These are phyloP conservation scores for Caiman crocodilus DNA, from an alignment of 2,797 vertebrate species.

Conservation along the genomic window DNA sequence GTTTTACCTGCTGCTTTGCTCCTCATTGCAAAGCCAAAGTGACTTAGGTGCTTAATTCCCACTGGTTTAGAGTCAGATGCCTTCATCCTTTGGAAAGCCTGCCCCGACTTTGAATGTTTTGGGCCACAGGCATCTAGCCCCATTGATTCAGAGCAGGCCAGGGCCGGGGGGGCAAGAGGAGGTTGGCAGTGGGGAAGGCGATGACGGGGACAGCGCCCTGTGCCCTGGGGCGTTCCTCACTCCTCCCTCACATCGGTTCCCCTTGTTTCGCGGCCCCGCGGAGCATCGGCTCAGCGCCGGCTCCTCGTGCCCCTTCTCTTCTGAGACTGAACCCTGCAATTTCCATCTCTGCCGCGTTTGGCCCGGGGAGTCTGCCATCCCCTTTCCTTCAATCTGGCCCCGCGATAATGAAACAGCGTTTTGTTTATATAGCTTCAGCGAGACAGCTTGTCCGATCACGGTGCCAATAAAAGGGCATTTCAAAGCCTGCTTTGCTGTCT, in stretches of 20 bases:
- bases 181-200: neutral
- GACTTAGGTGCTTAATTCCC: neutral
- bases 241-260: neutral
- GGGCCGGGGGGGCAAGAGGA: neutral
- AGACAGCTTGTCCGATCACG: neutral
- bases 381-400: neutral
- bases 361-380: neutral
- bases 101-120: too few relatives aligned
- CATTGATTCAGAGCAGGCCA: neutral
- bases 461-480: neutral
- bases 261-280: neutral
- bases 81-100: too few relatives aligned
- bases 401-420: neutral
- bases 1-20: too few relatives aligned
- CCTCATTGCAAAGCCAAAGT: neutral
- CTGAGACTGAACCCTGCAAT: neutral
- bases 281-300: neutral
- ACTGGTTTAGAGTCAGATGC: too few relatives aligned
- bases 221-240: neutral
- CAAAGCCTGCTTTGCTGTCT: neutral
- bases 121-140: neutral
- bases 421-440: neutral
- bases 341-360: neutral
- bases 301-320: neutral
- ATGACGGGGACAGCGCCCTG: too few relatives aligned